Percentiles rank a stretch among this genome's conserved stretches.
Conservation (phyloP, 2,888 invertebrate genomes). For the Eumacrocentrus americanus region DNA sequence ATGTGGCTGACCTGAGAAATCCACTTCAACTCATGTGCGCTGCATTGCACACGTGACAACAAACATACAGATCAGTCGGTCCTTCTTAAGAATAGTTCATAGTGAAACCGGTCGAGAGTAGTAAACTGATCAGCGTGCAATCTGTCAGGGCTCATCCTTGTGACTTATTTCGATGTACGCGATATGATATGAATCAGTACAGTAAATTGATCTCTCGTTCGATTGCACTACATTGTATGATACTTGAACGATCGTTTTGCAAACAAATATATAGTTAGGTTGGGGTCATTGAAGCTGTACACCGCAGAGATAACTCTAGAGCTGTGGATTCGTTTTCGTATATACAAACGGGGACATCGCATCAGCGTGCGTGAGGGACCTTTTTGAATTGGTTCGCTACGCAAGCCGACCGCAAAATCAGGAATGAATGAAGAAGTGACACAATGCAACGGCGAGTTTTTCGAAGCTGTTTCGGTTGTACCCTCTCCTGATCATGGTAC, state of each 20-base stretch:
- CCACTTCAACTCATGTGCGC: conserved; percentile 48
- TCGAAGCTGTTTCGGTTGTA: conserved; percentile 30
- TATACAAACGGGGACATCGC: conserved; percentile 28
- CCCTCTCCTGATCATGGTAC: conserved; percentile 10
- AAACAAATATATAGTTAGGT: background rate
- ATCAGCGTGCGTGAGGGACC: background rate
- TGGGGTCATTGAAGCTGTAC: conserved; percentile 28
- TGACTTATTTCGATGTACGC: background rate
- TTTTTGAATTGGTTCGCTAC: conserved; percentile 54
- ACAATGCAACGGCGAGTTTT: conserved; percentile 46
- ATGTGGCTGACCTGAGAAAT: conserved; percentile 45
- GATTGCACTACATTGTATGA: conserved; percentile 4
- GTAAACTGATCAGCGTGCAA: conserved; percentile 24
- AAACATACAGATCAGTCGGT: conserved; percentile 48
- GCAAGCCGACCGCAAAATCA: conserved; percentile 62
- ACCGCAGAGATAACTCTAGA: conserved; percentile 9
- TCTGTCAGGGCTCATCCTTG: too few species aligned
- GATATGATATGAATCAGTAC: conserved; percentile 1
- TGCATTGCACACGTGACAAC: conserved; percentile 50
- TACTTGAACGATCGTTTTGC: background rate
- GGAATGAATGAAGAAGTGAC: conserved; percentile 60
- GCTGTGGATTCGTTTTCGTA: conserved; percentile 27
- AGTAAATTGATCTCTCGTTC: conserved; percentile 2
- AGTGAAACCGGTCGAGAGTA: conserved; percentile 7
- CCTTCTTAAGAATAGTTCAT: conserved; percentile 27